phyloP scores from a whole-genome alignment of 2,113 vertebrate genomes.

The Ciconia stormi region DNA sequence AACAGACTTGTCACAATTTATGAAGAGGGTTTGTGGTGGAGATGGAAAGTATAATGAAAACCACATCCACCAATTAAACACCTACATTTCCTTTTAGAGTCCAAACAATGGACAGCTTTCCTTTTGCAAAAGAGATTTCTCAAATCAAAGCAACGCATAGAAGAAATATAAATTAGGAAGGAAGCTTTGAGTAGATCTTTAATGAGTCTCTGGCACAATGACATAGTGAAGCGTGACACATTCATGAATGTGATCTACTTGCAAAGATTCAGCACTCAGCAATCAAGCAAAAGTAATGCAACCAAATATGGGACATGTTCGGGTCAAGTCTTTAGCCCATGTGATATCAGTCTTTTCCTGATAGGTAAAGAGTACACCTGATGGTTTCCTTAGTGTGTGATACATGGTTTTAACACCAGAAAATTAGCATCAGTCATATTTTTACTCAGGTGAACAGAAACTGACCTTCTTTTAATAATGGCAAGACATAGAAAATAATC shows the following conservation, averaged over 20 bases:
- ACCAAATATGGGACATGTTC: neutral
- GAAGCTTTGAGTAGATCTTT: conserved; percentile 33
- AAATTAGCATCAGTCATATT: neutral
- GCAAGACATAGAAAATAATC: neutral
- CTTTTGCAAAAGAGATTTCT: conserved; percentile 36
- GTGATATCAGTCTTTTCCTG: neutral
- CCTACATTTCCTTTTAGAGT: conserved; percentile 45
- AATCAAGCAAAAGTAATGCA: neutral
- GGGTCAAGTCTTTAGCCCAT: neutral
- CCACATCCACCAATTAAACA: conserved; percentile 50
- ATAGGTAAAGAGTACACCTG: neutral
- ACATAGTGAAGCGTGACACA: neutral
- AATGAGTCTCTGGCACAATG: conserved; percentile 17
- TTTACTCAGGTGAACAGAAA: neutral
- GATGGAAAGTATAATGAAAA: conserved; percentile 15
- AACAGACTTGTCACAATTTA: conserved; percentile 35
- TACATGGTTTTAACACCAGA: neutral
- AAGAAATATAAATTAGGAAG: conserved; percentile 35
- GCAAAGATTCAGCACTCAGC: neutral
- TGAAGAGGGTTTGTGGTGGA: conserved; percentile 28
- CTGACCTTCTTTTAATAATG: neutral
- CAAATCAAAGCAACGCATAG: conserved; percentile 18
- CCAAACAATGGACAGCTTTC: conserved; percentile 14
- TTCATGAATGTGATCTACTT: conserved; percentile 15
- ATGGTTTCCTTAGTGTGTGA: neutral